Percentiles rank a stretch among this genome's conserved stretches.
phyloP scores from a whole-genome alignment of 2,113 vertebrate species.

The Macquaria ambigua region DNA sequence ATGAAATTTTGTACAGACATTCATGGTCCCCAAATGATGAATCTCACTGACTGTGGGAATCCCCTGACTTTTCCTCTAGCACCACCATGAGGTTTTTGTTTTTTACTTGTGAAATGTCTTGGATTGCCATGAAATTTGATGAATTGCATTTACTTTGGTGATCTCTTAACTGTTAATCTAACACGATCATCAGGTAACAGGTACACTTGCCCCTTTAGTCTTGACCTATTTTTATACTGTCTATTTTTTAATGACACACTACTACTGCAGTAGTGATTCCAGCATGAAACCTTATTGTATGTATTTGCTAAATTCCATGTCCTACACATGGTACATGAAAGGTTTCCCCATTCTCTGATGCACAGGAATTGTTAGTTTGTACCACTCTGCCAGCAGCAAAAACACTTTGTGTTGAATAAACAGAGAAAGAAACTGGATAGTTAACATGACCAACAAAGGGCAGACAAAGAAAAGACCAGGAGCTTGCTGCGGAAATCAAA shows the following conservation, averaged over 20 bases:
- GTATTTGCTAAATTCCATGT: neutral
- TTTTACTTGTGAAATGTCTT: too few species aligned
- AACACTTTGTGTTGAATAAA: slow-evolving; percentile 1
- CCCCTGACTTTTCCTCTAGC: neutral
- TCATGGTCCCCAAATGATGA: too few species aligned
- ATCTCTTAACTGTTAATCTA: too few species aligned
- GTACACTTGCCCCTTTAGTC: too few species aligned
- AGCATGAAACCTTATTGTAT: neutral
- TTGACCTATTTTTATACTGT: too few species aligned
- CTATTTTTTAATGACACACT: neutral
- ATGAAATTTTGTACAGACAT: neutral
- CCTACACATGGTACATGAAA: neutral
- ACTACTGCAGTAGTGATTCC: neutral
- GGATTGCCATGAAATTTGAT: too few species aligned
- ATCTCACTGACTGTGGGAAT: neutral
- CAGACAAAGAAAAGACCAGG: slow-evolving; percentile 8
- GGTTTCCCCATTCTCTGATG: neutral
- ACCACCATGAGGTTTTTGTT: neutral
- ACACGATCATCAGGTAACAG: too few species aligned
- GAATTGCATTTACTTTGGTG: too few species aligned
- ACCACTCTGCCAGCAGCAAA: neutral
- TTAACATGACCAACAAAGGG: slow-evolving; percentile 3
- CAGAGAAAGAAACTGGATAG: neutral
- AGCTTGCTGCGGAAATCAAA: slow-evolving; percentile 5
- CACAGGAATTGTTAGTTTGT: neutral